Conservation (phyloP, 2,888 invertebrate genomes). For the Dryomyza anilis region DNA sequence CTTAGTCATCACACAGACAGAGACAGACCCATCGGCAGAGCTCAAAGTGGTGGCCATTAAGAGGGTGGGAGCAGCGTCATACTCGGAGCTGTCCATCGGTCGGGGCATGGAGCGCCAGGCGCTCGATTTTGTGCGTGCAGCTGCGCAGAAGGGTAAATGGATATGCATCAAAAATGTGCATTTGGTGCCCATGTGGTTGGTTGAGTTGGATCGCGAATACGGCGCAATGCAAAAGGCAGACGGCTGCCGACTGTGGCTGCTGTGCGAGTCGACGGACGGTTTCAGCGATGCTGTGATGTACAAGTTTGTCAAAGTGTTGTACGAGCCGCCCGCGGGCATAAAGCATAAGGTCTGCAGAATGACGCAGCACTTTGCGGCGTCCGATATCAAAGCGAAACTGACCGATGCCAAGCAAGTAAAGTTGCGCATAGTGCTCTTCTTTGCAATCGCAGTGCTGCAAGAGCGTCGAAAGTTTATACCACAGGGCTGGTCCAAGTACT, state of each 20-base stretch:
- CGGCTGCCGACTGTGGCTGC: slow-evolving; percentile 81
- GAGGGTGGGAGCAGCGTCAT: slow-evolving; percentile 60
- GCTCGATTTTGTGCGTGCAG: slow-evolving; percentile 65
- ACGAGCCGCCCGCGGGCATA: slow-evolving; percentile 85
- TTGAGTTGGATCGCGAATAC: slow-evolving; percentile 72
- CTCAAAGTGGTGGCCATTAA: slow-evolving; percentile 70
- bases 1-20: slow-evolving; percentile 83
- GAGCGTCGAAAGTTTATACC: slow-evolving; percentile 92
- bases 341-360: slow-evolving; percentile 80
- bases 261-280: slow-evolving; percentile 79
- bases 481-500: slow-evolving; percentile 87
- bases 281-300: slow-evolving; percentile 79
- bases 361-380: slow-evolving; percentile 70
- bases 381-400: slow-evolving; percentile 37
- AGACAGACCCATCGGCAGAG: slow-evolving; percentile 89
- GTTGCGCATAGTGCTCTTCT: slow-evolving; percentile 78
- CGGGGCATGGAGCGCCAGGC: slow-evolving; percentile 76
- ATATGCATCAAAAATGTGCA: slow-evolving; percentile 82
- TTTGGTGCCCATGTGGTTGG: slow-evolving; percentile 74
- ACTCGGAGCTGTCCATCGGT: slow-evolving; percentile 78
- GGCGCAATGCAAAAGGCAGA: slow-evolving; percentile 61
- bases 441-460: slow-evolving; percentile 87
- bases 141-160: slow-evolving; percentile 73
- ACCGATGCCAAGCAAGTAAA: slow-evolving; percentile 63
- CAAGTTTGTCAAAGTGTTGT: slow-evolving; percentile 79